Conservation (phyloP, 2,113 vertebrate species). For the Paralichthys olivaceus region DNA sequence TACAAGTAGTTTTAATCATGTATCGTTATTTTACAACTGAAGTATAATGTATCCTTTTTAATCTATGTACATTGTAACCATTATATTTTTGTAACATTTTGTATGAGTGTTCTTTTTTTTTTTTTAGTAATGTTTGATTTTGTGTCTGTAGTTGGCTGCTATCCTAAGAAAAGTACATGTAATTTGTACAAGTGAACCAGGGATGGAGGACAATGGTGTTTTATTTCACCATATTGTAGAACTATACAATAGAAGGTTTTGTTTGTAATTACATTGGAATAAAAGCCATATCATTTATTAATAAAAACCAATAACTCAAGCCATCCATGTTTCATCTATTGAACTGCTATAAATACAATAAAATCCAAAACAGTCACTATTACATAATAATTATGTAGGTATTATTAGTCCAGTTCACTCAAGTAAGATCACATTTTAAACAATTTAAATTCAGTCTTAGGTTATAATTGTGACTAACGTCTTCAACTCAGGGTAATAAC, state of each 20-base stretch:
- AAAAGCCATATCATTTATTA: slow-evolving; percentile 77
- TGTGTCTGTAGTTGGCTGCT: slow-evolving; percentile 76
- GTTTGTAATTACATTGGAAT: slow-evolving; percentile 65
- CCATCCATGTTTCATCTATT: slow-evolving; percentile 21
- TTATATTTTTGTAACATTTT: slow-evolving; percentile 75
- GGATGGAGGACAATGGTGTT: slow-evolving; percentile 60
- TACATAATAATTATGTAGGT: slow-evolving; percentile 8
- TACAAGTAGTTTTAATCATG: slow-evolving; percentile 63
- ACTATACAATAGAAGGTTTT: slow-evolving; percentile 56
- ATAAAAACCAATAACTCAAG: slow-evolving; percentile 64
- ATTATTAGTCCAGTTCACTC: slow-evolving; percentile 2
- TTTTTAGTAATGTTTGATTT: slow-evolving; percentile 43
- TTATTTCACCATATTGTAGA: slow-evolving; percentile 53
- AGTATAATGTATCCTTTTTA: slow-evolving; percentile 60
- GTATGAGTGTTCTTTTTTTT: slow-evolving; percentile 42
- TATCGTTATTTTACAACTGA: slow-evolving; percentile 66
- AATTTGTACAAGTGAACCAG: slow-evolving; percentile 67
- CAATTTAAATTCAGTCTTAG: background rate
- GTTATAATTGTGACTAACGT: background rate
- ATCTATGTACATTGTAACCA: slow-evolving; percentile 72
- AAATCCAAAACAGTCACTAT: background rate
- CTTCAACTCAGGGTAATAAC: background rate
- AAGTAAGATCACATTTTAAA: background rate
- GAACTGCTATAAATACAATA: slow-evolving; percentile 26
- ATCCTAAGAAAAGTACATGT: slow-evolving; percentile 69